phyloP scores from a whole-genome alignment of 1,140 invertebrate species.

The Pomacea maculata region DNA sequence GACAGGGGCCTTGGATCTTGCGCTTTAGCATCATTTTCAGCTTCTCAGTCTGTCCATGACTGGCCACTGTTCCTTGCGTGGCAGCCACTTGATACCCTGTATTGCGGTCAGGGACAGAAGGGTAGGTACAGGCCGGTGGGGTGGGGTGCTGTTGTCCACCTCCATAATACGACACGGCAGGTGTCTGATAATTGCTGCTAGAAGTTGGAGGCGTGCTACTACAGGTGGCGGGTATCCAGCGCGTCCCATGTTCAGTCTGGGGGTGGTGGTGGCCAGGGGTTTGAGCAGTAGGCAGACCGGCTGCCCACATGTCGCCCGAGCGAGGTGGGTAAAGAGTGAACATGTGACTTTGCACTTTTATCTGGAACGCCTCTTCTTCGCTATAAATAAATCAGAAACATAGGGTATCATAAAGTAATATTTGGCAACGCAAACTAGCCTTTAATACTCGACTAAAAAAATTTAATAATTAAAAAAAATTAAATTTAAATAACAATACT shows the following conservation, averaged over 20 bases:
- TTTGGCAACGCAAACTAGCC: not conserved
- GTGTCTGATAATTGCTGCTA: not conserved
- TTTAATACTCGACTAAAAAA: not conserved
- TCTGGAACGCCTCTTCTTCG: slow-evolving; percentile 57
- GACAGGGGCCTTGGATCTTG: slow-evolving; percentile 54
- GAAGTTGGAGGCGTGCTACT: not conserved
- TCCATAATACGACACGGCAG: slow-evolving; percentile 27
- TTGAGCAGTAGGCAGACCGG: slow-evolving; percentile 8
- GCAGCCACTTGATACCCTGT: not conserved
- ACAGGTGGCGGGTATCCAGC: slow-evolving; percentile 8
- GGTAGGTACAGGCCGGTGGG: slow-evolving; percentile 11
- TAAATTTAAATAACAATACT: not conserved
- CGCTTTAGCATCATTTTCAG: slow-evolving; percentile 52
- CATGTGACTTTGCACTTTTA: slow-evolving; percentile 55
- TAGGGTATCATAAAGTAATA: not conserved
- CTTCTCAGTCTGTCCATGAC: slow-evolving; percentile 48
- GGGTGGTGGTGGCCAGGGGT: slow-evolving; percentile 8
- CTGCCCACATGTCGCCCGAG: slow-evolving; percentile 45
- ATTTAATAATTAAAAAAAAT: not conserved
- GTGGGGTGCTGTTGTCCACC: slow-evolving; percentile 21
- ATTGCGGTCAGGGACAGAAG: slow-evolving; percentile 6
- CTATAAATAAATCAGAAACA: slow-evolving; percentile 37
- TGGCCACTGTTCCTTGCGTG: slow-evolving; percentile 13
- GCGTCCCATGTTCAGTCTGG: slow-evolving; percentile 1
- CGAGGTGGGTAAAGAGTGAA: slow-evolving; percentile 53